Percentiles rank a stretch among this genome's conserved stretches.
Conservation (phyloP, 2,797 vertebrate species). For the Hippocampus kuda region DNA sequence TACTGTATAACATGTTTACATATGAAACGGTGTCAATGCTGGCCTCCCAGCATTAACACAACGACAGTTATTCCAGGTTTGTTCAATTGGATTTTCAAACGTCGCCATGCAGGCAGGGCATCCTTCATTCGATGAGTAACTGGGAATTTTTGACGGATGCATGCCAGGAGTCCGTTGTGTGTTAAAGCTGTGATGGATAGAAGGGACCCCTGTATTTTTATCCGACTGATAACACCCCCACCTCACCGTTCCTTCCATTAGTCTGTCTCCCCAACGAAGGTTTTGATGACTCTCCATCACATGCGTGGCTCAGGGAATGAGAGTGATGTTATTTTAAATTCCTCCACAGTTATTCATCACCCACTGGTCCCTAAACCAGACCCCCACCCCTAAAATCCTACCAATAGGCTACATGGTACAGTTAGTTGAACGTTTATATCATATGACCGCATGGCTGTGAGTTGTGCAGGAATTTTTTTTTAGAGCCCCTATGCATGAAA, state of each 20-base stretch:
- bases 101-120: background rate
- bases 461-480: background rate
- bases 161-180: conserved; percentile 64
- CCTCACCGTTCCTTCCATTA: conserved; percentile 23
- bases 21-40: no score
- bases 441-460: background rate
- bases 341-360: conserved; percentile 32
- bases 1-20: no score
- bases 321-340: conserved; percentile 20
- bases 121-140: conserved; percentile 19
- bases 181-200: conserved; percentile 70
- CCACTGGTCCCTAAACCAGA: conserved; percentile 10
- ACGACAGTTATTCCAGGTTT: no score
- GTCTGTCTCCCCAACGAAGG: conserved; percentile 24
- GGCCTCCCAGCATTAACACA: no score
- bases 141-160: conserved; percentile 45
- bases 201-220: conserved; percentile 51
- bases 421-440: background rate
- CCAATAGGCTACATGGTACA: background rate
- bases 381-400: background rate
- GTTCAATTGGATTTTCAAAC: no score
- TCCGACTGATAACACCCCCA: conserved; percentile 53
- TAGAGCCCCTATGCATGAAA: background rate
- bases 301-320: background rate
- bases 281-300: conserved; percentile 30